Conservation (phyloP, 2,797 vertebrate genomes). For the Ceryle rudis region DNA sequence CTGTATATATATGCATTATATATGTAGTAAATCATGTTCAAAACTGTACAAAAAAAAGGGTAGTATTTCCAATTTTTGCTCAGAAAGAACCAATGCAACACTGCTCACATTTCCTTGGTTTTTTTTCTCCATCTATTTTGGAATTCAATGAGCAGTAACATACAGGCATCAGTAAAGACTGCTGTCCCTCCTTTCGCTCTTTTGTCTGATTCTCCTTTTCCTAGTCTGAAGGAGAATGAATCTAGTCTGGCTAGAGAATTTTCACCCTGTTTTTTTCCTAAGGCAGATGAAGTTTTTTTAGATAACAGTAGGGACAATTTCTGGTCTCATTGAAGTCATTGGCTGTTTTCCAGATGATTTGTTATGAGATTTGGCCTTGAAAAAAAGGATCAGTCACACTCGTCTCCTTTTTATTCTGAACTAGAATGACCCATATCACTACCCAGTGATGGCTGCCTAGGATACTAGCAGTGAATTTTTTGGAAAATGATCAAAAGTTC, state of each 20-base stretch:
- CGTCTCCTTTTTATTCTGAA: slow-evolving; percentile 58
- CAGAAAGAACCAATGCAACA: background rate
- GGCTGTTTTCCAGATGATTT: slow-evolving; percentile 67
- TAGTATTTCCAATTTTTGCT: background rate
- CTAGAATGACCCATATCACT: slow-evolving; percentile 57
- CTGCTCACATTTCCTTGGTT: background rate
- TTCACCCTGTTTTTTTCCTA: slow-evolving; percentile 39
- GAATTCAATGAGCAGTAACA: background rate
- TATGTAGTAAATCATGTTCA: background rate
- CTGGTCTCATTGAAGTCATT: slow-evolving; percentile 45
- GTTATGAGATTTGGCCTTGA: slow-evolving; percentile 55
- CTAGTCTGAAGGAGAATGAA: background rate
- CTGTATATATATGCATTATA: background rate
- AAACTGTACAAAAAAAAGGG: background rate
- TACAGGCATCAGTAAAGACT: background rate
- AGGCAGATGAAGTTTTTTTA: slow-evolving; percentile 27
- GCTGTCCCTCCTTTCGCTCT: background rate
- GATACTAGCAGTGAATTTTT: slow-evolving; percentile 67
- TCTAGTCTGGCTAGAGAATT: slow-evolving; percentile 26
- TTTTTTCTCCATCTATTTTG: background rate
- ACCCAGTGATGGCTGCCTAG: slow-evolving; percentile 59
- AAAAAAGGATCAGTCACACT: slow-evolving; percentile 64
- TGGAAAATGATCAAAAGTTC: slow-evolving; percentile 65
- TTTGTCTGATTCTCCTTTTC: slow-evolving; percentile 26
- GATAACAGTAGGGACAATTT: slow-evolving; percentile 36